Evolutionary conservation across 2,797 vertebrate genomes (phyloP), one percentile per base, ranked within the genome.

Genomic region (Falco columbarius): DNA sequence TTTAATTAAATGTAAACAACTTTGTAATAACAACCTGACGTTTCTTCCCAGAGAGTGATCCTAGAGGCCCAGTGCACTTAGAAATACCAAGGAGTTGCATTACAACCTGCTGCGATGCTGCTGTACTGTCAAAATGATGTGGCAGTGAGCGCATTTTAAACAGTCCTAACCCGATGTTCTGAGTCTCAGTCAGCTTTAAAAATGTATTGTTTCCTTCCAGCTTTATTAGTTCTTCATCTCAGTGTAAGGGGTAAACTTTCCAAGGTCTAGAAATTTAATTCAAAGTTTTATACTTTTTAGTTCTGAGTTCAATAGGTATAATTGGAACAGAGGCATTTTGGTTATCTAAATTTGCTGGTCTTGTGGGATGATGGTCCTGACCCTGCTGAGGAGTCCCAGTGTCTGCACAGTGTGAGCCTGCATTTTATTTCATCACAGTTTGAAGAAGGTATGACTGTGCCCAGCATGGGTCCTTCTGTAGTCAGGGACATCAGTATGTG

Each of bases 81-180:
- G 75, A 97, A 94, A 96, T 97, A 93, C 75, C 76, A 84, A 93
- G 91, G 92, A 95, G 94, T 94, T 97, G 95, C 95, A 96, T 96
- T 97, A 96, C 95, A 97, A 95, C 95, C 95, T 97, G 94, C 95
- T 97, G 96, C 93, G 92, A 93, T 79, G 49, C 68, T 93, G 92
- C 75, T 96, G 96, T 97, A 96, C 95, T 97, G 95, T 96, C 95
- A 97, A 96, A 97, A 95, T 84, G 92, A 97, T 97, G 95, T 96
- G 80, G 86, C 94, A 95, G 79, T 24, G 72, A 95, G 47, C 7
- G 0, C 76, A 62, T 91, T 97, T 91, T 91, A 84, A 94, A 95
- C 86, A 86, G 84, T 89, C 61, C 81, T 95, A 83, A 95, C 93
- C 54, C 9, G 81, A 93, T 95, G 95, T 89, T 96, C 84, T 92